Evolutionary conservation across 2,888 invertebrate genomes (phyloP).

Genomic region (Drosophila helvetica): DNA sequence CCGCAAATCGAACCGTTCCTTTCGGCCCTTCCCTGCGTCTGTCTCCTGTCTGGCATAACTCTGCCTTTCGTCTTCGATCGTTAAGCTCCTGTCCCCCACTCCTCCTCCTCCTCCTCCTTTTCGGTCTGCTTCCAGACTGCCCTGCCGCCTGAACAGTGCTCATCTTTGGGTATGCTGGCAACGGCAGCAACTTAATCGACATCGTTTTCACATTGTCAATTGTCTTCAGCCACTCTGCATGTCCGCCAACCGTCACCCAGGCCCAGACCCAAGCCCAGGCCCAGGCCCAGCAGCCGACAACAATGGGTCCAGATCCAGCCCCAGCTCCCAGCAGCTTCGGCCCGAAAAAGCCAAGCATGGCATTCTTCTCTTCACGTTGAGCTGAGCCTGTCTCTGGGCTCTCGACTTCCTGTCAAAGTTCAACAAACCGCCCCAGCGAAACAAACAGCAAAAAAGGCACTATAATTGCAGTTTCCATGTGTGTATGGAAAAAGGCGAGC

Average conservation of each 20-base stretch:
- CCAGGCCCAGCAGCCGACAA: no score
- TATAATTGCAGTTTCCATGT: conserved; percentile 73
- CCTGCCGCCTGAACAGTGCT: conserved; percentile 4
- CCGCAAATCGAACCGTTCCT: neutral
- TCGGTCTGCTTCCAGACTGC: conserved; percentile 3
- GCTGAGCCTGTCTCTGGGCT: conserved; percentile 62
- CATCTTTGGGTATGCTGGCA: conserved; percentile 33
- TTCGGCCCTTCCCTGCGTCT: neutral
- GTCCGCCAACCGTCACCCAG: conserved; percentile 72
- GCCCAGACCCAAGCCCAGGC: neutral
- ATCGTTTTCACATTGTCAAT: conserved; percentile 77
- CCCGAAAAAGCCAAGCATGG: conserved; percentile 28
- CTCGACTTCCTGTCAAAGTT: conserved; percentile 76
- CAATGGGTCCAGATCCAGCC: no score
- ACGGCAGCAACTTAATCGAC: conserved; percentile 76
- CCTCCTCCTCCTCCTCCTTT: conserved; percentile 1
- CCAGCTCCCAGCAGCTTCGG: conserved; percentile 20
- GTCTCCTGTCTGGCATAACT: conserved; percentile 60
- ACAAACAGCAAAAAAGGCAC: conserved; percentile 31
- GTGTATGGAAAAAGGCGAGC: conserved; percentile 74
- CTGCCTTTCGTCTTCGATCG: conserved; percentile 65
- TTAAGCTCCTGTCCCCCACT: conserved; percentile 47
- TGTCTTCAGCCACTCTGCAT: conserved; percentile 75
- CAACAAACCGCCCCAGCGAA: conserved; percentile 76
- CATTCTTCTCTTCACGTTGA: conserved; percentile 47